Evolutionary conservation across 2,113 vertebrate species (phyloP).

Genomic region (Desmodus rotundus): DNA sequence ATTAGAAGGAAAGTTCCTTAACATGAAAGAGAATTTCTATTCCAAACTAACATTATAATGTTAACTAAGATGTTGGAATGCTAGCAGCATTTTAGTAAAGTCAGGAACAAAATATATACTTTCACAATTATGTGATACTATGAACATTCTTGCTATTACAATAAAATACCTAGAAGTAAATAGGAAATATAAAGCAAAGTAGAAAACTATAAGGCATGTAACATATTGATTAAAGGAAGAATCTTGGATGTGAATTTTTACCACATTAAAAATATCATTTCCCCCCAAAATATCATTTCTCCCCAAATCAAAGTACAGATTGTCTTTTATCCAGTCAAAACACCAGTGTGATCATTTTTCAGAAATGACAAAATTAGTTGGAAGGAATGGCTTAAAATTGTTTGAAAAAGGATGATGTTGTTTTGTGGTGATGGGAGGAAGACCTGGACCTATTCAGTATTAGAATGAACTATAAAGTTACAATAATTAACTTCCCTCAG

Average conservation of each 20-base stretch:
- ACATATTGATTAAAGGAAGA: slow-evolving; percentile 22
- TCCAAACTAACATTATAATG: neutral
- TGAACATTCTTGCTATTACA: neutral
- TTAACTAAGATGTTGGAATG: neutral
- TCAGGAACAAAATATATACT: neutral
- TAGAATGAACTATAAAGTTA: neutral
- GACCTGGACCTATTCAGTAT: neutral
- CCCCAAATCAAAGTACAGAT: neutral
- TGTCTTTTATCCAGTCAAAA: neutral
- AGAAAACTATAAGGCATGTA: neutral
- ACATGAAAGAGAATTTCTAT: neutral
- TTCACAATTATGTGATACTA: neutral
- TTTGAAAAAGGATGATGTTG: neutral
- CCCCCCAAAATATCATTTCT: neutral
- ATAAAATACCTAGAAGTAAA: neutral
- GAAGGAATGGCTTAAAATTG: neutral
- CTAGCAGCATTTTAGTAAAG: neutral
- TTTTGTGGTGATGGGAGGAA: neutral
- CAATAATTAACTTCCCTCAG: neutral
- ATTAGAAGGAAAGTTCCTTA: neutral
- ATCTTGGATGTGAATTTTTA: slow-evolving; percentile 5
- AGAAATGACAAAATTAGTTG: slow-evolving; percentile 31
- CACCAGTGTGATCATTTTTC: neutral
- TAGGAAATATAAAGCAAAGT: neutral
- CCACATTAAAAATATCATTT: neutral